Conservation (phyloP, 2,888 invertebrate genomes). For the Plebejus argus region DNA sequence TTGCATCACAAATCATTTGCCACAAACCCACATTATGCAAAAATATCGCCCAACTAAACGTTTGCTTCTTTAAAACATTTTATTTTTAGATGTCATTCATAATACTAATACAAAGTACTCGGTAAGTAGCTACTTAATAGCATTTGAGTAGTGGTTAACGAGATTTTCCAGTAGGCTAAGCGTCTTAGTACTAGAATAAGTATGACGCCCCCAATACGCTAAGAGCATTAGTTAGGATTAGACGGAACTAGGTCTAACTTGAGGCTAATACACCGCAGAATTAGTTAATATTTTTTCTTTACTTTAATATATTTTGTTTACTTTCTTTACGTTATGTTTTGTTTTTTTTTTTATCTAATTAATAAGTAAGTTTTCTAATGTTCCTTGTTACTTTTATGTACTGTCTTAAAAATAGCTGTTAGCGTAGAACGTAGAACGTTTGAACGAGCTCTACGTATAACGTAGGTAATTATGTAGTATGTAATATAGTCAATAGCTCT, state of each 20-base stretch:
- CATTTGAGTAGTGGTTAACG: constrained; percentile 57
- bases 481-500: too few relatives aligned
- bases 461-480: too few relatives aligned
- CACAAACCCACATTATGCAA: constrained; percentile 24
- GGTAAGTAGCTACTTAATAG: constrained; percentile 43
- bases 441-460: too few relatives aligned
- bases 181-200: constrained; percentile 63
- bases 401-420: too few relatives aligned
- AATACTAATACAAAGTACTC: constrained; percentile 3
- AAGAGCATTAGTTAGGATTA: constrained; percentile 66
- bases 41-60: background rate
- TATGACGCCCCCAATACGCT: constrained; percentile 66
- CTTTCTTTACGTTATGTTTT: background rate
- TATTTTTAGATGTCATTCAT: background rate
- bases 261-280: constrained; percentile 12
- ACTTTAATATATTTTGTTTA: background rate
- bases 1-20: background rate
- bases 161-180: constrained; percentile 68
- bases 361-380: too few relatives aligned
- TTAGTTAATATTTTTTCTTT: background rate
- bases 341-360: background rate
- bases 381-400: too few relatives aligned
- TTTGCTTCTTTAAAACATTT: background rate
- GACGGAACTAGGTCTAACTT: constrained; percentile 49
- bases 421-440: too few relatives aligned